Conservation (phyloP, 53 echinoderm and acorn worm genomes). For the Zoroaster sp. region DNA sequence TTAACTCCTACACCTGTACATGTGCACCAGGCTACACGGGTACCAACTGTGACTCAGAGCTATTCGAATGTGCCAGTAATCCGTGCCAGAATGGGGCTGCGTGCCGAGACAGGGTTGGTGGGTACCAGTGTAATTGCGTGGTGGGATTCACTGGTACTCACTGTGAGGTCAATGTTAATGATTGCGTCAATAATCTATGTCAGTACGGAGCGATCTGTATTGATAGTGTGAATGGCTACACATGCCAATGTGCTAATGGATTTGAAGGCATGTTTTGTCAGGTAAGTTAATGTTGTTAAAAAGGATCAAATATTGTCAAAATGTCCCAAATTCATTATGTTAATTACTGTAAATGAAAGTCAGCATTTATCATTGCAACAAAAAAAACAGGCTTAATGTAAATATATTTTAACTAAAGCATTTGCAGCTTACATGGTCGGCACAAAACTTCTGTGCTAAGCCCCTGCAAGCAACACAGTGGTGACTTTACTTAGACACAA, state of each 20-base stretch:
- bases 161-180: slow-evolving; percentile 81
- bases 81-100: slow-evolving; percentile 77
- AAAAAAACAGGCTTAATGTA: too few relatives aligned
- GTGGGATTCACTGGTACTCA: slow-evolving; percentile 66
- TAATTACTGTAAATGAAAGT: too few relatives aligned
- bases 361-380: too few relatives aligned
- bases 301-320: too few relatives aligned
- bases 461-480: too few relatives aligned
- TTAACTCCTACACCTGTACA: slow-evolving; percentile 64
- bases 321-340: too few relatives aligned
- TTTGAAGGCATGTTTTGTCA: slow-evolving; percentile 75
- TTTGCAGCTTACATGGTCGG: too few relatives aligned
- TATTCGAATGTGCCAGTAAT: slow-evolving; percentile 75
- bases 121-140: slow-evolving; percentile 68
- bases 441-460: too few relatives aligned
- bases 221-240: slow-evolving; percentile 59
- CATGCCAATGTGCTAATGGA: slow-evolving; percentile 61
- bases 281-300: too few relatives aligned
- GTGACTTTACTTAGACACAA: too few relatives aligned
- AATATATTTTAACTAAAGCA: too few relatives aligned
- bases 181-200: slow-evolving; percentile 62
- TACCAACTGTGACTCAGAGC: slow-evolving; percentile 70
- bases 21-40: slow-evolving; percentile 79
- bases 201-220: slow-evolving; percentile 54
- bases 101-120: slow-evolving; percentile 63